Percentiles rank a stretch among this genome's conserved stretches.
Evolutionary conservation across 2,113 vertebrate species (phyloP).

Genomic region (Numenius arquata): DNA sequence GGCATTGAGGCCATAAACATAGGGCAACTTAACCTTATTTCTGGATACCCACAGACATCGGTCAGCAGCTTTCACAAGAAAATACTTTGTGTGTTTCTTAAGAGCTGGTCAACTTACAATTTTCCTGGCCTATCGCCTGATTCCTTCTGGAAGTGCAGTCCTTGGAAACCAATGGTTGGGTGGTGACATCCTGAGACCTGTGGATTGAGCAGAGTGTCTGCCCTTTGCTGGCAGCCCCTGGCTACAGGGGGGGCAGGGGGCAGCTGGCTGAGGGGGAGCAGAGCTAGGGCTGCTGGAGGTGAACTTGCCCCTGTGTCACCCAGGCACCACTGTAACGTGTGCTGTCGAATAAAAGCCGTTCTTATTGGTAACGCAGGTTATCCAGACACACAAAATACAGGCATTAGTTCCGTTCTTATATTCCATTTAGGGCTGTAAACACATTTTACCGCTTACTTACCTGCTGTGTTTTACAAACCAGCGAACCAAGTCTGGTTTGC

Average conservation of each 20-base stretch:
- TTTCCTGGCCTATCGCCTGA: background rate
- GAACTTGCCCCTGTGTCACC: background rate
- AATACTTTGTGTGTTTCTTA: background rate
- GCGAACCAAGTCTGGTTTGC: background rate
- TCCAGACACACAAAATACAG: fast-evolving
- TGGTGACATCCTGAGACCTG: background rate
- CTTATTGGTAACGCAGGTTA: background rate
- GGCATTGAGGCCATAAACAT: background rate
- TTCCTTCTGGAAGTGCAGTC: background rate
- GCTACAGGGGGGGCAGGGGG: background rate
- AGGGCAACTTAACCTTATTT: background rate
- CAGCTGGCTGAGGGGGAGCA: background rate
- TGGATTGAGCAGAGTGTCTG: background rate
- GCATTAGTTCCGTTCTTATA: background rate
- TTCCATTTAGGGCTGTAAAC: too few species aligned
- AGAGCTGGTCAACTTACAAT: background rate
- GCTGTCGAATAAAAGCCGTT: background rate
- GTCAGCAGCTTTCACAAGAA: background rate
- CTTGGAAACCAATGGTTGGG: background rate
- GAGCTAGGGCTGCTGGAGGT: background rate
- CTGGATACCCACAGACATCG: background rate
- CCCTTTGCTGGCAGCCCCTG: background rate
- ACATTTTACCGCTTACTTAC: background rate
- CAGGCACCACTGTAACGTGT: background rate
- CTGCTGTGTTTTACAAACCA: background rate